A percentile compares a stretch with the other conserved stretches of the same genome.
Evolutionary conservation across 2,888 invertebrate genomes (phyloP).

Genomic region (Psylliodes chrysocephalus): DNA sequence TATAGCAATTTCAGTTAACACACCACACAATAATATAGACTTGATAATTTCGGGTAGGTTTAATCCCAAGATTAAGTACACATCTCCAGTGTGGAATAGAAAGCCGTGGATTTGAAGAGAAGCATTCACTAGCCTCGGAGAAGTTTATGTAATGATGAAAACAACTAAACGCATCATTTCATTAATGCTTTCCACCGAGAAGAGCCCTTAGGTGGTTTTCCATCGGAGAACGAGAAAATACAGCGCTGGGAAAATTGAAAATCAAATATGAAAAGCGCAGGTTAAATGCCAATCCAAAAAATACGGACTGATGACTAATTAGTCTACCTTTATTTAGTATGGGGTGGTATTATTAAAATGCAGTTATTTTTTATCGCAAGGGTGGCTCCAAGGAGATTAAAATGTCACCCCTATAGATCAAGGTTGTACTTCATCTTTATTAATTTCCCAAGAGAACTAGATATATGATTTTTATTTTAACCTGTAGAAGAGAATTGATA

Average conservation of each 20-base stretch:
- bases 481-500: too few relatives aligned
- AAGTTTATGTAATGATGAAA: not conserved
- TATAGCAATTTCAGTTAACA: not conserved
- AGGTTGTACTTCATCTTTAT: too few relatives aligned
- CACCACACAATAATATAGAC: not conserved
- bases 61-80: not conserved
- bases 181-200: not conserved
- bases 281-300: not conserved
- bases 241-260: not conserved
- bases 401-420: too few relatives aligned
- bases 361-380: too few relatives aligned
- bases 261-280: not conserved
- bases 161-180: not conserved
- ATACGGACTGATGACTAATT: not conserved
- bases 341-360: not conserved
- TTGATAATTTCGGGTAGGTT: not conserved
- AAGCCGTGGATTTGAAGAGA: not conserved
- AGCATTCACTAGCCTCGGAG: not conserved
- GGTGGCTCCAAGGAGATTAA: too few relatives aligned
- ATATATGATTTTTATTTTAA: too few relatives aligned
- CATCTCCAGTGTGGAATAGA: not conserved
- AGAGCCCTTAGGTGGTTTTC: not conserved
- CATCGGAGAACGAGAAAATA: not conserved
- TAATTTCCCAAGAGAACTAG: too few relatives aligned
- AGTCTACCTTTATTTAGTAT: not conserved